A percentile compares a stretch with the other conserved stretches of the same genome.
Evolutionary conservation across 2,888 invertebrate genomes (phyloP).

Genomic region (Tiliacea citrago): DNA sequence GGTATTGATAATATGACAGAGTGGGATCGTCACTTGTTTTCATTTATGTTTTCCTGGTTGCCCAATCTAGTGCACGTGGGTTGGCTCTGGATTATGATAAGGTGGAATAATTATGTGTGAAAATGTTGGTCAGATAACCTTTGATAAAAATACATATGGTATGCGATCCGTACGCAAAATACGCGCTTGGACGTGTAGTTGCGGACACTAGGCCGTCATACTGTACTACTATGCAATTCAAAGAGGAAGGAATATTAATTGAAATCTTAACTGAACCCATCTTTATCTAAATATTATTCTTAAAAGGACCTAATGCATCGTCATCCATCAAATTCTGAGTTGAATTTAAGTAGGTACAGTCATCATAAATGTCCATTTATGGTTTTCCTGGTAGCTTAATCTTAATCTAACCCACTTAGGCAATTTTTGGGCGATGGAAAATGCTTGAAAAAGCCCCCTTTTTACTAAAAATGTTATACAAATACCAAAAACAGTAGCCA

Average conservation of each 20-base stretch:
- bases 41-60: slow-evolving; percentile 28
- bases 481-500: background rate
- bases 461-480: background rate
- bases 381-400: background rate
- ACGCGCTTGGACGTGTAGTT: too few species aligned
- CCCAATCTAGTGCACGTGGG: background rate
- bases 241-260: background rate
- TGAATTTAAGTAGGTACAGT: background rate
- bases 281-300: background rate
- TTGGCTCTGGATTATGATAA: background rate
- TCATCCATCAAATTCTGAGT: background rate
- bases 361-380: background rate
- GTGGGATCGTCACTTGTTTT: slow-evolving; percentile 17
- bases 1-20: background rate
- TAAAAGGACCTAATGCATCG: background rate
- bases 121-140: background rate
- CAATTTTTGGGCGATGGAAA: background rate
- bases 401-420: background rate
- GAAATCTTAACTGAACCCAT: background rate
- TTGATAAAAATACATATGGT: background rate
- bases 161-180: too few species aligned
- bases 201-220: too few species aligned
- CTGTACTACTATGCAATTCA: too few species aligned
- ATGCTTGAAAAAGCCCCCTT: background rate
- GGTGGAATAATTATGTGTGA: background rate